Percentiles rank a stretch among this genome's conserved stretches.
Conservation (phyloP, 1,140 invertebrate genomes). For the Drosophila truncata region DNA sequence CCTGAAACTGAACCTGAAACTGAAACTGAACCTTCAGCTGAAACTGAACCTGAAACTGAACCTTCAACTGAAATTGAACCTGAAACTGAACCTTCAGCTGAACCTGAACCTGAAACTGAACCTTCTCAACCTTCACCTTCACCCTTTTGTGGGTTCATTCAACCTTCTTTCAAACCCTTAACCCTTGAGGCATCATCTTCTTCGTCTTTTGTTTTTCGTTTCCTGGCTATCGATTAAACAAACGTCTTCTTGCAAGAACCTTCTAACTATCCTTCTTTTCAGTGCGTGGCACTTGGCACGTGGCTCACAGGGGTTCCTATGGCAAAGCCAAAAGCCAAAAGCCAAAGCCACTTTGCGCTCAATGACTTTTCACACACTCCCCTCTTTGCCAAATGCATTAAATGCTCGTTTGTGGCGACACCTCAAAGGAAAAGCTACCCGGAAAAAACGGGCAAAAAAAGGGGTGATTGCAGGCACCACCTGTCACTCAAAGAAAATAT, state of each 20-base stretch:
- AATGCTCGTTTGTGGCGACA: conserved; percentile 78
- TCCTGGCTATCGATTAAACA: conserved; percentile 71
- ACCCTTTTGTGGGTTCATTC: conserved; percentile 15
- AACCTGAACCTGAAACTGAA: background rate
- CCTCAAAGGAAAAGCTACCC: conserved; percentile 22
- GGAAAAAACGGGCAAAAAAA: conserved; percentile 6
- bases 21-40: background rate
- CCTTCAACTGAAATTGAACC: background rate
- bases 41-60: background rate
- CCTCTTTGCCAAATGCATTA: conserved; percentile 59
- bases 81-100: background rate
- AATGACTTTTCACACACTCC: conserved; percentile 80
- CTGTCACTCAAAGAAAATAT: conserved; percentile 32
- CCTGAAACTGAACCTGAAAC: too few relatives aligned
- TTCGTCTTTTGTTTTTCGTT: conserved; percentile 7
- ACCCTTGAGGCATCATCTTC: conserved; percentile 2
- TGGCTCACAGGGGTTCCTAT: conserved; percentile 34
- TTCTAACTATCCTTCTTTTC: background rate
- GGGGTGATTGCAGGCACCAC: conserved; percentile 33
- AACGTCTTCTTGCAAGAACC: conserved; percentile 52
- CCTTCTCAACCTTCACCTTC: background rate
- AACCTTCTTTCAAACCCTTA: conserved; percentile 21
- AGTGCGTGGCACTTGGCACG: conserved; percentile 47
- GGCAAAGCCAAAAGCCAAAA: conserved; percentile 72
- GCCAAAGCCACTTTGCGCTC: conserved; percentile 70